Percentiles rank a stretch among this genome's conserved stretches.
Conservation (phyloP, 1,140 invertebrate species). For the Leptopilina boulardi region DNA sequence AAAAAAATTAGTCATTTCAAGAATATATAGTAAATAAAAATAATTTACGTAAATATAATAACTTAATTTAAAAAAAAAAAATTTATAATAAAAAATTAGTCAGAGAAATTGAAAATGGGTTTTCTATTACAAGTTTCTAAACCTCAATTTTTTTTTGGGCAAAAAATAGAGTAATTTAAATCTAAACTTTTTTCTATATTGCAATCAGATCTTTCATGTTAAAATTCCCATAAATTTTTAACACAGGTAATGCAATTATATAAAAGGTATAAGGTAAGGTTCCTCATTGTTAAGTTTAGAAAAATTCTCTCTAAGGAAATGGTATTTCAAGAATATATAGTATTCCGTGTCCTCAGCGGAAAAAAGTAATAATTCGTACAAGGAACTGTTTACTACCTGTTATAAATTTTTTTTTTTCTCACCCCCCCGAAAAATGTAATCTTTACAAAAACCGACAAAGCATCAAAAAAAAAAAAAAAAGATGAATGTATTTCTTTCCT, state of each 20-base stretch:
- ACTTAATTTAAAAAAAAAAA: no score
- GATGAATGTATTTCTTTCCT: neutral
- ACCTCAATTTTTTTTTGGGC: neutral
- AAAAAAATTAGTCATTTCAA: no score
- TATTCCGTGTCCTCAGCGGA: neutral
- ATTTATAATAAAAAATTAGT: no score
- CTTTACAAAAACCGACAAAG: neutral
- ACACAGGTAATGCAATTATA: no score
- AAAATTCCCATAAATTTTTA: neutral
- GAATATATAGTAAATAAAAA: no score
- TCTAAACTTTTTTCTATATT: neutral
- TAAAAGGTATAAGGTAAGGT: no score
- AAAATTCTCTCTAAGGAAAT: neutral
- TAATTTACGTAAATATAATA: no score
- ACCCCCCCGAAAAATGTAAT: neutral
- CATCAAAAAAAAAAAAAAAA: no score
- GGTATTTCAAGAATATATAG: neutral
- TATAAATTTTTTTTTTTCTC: neutral
- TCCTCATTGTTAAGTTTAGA: neutral
- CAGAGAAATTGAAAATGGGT: no score
- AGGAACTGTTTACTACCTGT: neutral
- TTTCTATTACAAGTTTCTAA: no score
- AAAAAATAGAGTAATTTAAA: neutral
- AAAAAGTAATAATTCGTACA: neutral
- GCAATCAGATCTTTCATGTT: constrained; percentile 1